Conservation (phyloP, 1,140 invertebrate species). For the Zaprionus davidi region DNA sequence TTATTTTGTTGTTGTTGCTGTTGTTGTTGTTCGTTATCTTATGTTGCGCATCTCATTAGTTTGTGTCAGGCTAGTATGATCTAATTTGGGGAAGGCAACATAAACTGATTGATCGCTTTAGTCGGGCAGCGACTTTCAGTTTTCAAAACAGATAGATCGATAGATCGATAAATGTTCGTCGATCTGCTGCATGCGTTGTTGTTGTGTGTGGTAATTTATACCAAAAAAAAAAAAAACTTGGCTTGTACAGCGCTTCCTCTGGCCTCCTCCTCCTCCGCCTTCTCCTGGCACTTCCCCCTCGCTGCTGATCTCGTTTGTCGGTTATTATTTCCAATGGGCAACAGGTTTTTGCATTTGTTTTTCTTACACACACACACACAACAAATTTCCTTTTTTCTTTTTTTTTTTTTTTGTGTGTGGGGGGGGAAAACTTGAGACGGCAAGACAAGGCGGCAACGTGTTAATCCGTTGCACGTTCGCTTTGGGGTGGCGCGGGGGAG, state of each 20-base stretch:
- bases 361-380: neutral
- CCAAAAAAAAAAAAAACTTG: neutral
- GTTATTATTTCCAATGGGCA: constrained; percentile 10
- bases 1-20: neutral
- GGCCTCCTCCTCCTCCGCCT: too few relatives aligned
- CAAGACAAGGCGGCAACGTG: constrained; percentile 48
- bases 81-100: neutral
- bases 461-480: constrained; percentile 67
- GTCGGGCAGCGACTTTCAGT: neutral
- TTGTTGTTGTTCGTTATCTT: neutral
- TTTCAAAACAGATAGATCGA: constrained; percentile 1
- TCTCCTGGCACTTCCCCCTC: neutral
- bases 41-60: constrained; percentile 4
- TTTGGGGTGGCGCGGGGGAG: constrained; percentile 26
- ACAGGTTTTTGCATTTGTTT: constrained; percentile 37
- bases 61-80: neutral
- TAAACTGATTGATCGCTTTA: neutral
- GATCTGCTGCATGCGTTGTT: constrained; percentile 11
- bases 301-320: neutral
- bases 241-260: neutral
- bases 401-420: neutral
- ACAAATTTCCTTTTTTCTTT: constrained; percentile 44
- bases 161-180: neutral
- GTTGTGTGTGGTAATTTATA: neutral
- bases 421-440: constrained; percentile 18